Conservation (phyloP, 1,140 invertebrate species). For the Sweltsa coloradensis region DNA sequence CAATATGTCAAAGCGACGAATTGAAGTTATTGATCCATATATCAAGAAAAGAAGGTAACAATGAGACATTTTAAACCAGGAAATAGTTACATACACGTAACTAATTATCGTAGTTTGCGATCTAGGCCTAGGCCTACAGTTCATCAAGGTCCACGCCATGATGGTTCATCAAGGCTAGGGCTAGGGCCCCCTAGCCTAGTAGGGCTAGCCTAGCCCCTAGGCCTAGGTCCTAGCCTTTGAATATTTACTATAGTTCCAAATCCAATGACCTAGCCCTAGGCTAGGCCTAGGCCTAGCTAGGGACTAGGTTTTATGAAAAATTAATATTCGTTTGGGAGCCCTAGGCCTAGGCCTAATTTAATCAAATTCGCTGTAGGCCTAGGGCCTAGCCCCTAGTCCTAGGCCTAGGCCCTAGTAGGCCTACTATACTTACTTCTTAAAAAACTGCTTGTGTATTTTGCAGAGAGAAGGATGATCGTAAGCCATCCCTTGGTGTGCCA, state of each 20-base stretch:
- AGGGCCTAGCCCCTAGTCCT: too few relatives aligned
- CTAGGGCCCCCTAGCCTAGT: not conserved
- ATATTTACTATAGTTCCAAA: too few relatives aligned
- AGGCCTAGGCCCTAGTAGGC: too few relatives aligned
- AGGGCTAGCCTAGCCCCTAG: too few relatives aligned
- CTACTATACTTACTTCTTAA: constrained; percentile 26
- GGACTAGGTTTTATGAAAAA: constrained; percentile 20
- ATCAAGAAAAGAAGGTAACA: constrained; percentile 58
- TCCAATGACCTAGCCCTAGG: too few relatives aligned
- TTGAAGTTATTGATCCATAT: constrained; percentile 71
- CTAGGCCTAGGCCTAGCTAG: not conserved
- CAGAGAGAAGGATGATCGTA: constrained; percentile 15
- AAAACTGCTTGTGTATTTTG: constrained; percentile 20
- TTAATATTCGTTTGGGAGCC: constrained; percentile 1
- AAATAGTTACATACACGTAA: constrained; percentile 5
- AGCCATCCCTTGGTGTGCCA: constrained; percentile 18
- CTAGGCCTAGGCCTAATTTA: not conserved
- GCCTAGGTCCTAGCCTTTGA: too few relatives aligned
- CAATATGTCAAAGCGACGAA: constrained; percentile 68
- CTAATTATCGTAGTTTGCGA: constrained; percentile 6
- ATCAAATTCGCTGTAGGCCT: too few relatives aligned
- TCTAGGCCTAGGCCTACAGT: not conserved
- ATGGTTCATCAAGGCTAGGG: not conserved
- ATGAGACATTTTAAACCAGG: not conserved
- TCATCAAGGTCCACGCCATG: not conserved